Conservation (phyloP, 2,888 invertebrate species). For the Chironomus riparius region DNA sequence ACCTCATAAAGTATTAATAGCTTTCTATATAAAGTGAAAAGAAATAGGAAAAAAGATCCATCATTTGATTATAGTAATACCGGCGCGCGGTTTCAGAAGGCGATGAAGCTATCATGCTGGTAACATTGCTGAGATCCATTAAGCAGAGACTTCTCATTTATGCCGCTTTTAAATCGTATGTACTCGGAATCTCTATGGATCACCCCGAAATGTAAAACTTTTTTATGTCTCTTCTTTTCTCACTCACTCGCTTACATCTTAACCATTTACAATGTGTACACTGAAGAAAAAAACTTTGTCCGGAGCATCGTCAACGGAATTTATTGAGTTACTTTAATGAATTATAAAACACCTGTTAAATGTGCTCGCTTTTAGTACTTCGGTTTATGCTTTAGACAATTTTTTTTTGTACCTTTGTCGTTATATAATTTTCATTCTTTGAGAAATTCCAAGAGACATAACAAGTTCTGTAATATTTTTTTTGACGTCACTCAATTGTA, state of each 20-base stretch:
- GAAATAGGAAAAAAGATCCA: constrained; percentile 16
- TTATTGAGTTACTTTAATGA: constrained; percentile 24
- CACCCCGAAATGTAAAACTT: not conserved
- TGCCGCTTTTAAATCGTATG: not conserved
- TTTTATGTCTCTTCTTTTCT: no score
- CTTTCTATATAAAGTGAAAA: not conserved
- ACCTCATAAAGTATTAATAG: constrained; percentile 19
- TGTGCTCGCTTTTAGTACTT: not conserved
- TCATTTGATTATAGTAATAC: constrained; percentile 2
- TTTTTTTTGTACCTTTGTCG: no score
- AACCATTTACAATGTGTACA: no score
- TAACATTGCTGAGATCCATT: not conserved
- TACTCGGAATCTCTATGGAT: no score
- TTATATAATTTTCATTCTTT: no score
- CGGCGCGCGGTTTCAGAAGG: not conserved
- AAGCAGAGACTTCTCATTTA: not conserved
- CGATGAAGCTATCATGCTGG: constrained; percentile 23
- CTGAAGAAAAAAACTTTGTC: not conserved
- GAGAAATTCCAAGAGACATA: no score
- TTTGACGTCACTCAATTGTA: no score
- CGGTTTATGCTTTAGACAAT: no score
- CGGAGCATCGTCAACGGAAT: not conserved
- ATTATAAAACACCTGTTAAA: constrained; percentile 26
- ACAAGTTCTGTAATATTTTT: no score
- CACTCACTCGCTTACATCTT: no score